phyloP scores from a whole-genome alignment of 2,888 invertebrate species.

The Smittia sp. region DNA sequence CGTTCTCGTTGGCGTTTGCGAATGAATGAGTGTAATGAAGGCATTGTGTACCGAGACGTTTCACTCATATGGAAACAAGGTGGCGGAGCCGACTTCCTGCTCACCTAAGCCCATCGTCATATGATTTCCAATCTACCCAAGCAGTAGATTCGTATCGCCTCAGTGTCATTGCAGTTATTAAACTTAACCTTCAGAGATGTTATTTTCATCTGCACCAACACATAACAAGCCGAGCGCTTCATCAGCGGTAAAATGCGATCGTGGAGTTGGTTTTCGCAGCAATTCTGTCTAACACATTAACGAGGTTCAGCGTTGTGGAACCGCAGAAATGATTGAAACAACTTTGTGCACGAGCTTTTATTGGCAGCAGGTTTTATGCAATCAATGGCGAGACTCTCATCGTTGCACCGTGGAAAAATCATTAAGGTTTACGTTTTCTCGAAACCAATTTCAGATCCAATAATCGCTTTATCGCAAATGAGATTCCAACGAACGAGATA shows the following conservation, averaged over 20 bases:
- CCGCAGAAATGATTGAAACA: conserved; percentile 16
- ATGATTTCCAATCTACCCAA: conserved; percentile 5
- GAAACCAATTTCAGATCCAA: too few relatives aligned
- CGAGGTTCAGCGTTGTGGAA: neutral
- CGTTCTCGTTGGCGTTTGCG: conserved; percentile 15
- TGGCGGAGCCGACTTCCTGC: conserved; percentile 33
- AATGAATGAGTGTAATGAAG: conserved; percentile 2
- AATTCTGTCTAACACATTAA: neutral
- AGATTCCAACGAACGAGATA: too few relatives aligned
- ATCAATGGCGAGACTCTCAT: neutral
- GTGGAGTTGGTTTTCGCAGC: neutral
- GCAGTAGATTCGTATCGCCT: conserved; percentile 6
- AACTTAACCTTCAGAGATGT: conserved; percentile 30
- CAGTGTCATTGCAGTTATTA: conserved; percentile 40
- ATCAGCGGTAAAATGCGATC: neutral
- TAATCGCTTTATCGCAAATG: too few relatives aligned
- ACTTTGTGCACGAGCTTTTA: conserved; percentile 24
- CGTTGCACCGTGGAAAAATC: too few relatives aligned
- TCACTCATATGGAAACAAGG: neutral
- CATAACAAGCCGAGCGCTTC: neutral
- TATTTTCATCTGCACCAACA: conserved; percentile 7
- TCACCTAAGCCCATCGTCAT: conserved; percentile 26
- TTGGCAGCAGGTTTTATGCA: neutral
- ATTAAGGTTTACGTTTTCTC: too few relatives aligned
- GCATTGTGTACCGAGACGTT: conserved; percentile 11